Base-by-base conservation (phyloP, 2,797 vertebrate genomes). In the Pogoniulus pusillus region DNA sequence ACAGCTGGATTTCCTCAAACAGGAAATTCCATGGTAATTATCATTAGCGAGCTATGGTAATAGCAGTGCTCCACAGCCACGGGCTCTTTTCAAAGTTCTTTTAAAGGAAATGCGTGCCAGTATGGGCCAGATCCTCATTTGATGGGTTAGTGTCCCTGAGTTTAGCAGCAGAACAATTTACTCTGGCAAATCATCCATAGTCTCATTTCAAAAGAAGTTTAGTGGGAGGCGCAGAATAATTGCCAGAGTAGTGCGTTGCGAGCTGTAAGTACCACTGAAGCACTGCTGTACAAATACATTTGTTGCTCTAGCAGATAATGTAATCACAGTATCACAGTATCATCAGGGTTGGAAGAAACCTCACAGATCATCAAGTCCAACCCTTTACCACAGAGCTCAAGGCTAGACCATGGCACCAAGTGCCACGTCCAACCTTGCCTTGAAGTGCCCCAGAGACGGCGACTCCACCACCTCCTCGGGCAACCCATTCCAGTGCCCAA, bases 11-110 rank as follows among this genome's bases (percentile, higher is more conserved):
- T 91, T 94, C 77, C 83, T 89, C 70, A 72, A 81, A 71, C 73
- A 92, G 80, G 93, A 93, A 93, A 87, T 93, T 91, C 92, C 90
- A 79, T 1, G 8, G 53, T 76, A 90, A 84, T 92, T 93, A 84
- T 68, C 79, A 71, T 77, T 81, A 89, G 66, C 20, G 62, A 85
- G 66, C 92, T 85, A 72, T 77, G 55, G 83, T 84, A 81, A 90
- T 22, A 70, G 55, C 63, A 81, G 51, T n/a, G 22, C 22, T 1
- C 1, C 49, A n/a, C 85, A 92, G 85, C 83, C 77, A 85, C 34
- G 49, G 89, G 63, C 41, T 88, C 70, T 78, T 91, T 90, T 83
- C 83, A 62, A 65, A 85, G 70, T 60, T 18, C 76, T 80, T 69
- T 87, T 66, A 55, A 64, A 89, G 63, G 62, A 92, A 89, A 85